Conservation (phyloP, 2,888 invertebrate genomes). For the Leptinotarsa peninsularis region DNA sequence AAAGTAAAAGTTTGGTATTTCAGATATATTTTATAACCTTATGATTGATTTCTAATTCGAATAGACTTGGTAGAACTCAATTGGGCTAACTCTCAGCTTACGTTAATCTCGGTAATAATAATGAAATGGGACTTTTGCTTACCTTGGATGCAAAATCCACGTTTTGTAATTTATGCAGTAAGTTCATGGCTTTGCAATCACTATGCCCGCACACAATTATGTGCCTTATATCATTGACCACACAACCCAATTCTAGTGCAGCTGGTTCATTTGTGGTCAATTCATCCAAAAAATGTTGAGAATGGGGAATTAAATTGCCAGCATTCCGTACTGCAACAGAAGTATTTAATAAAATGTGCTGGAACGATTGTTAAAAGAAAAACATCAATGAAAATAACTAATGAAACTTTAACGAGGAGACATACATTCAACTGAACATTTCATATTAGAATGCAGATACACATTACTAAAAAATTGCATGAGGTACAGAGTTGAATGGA, state of each 20-base stretch:
- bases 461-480: too few species aligned
- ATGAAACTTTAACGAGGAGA: too few species aligned
- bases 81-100: too few species aligned
- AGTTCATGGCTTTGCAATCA: slow-evolving; percentile 98
- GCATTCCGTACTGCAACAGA: slow-evolving; percentile 88
- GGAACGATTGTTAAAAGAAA: background rate
- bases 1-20: too few species aligned
- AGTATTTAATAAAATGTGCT: background rate
- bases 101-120: background rate
- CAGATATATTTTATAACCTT: too few species aligned
- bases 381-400: background rate
- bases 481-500: too few species aligned
- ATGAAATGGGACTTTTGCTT: slow-evolving; percentile 51
- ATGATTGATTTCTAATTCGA: too few species aligned
- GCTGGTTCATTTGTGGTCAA: slow-evolving; percentile 95
- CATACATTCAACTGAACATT: too few species aligned
- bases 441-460: too few species aligned
- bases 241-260: slow-evolving; percentile 93
- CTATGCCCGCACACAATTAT: slow-evolving; percentile 97
- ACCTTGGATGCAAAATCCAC: slow-evolving; percentile 80
- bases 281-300: slow-evolving; percentile 87
- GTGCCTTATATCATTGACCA: slow-evolving; percentile 90
- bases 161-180: slow-evolving; percentile 85
- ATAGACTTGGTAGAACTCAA: too few species aligned
- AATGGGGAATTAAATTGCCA: slow-evolving; percentile 94